Evolutionary conservation across 2,888 invertebrate genomes (phyloP).

Genomic region (Drosophila ochracea): DNA sequence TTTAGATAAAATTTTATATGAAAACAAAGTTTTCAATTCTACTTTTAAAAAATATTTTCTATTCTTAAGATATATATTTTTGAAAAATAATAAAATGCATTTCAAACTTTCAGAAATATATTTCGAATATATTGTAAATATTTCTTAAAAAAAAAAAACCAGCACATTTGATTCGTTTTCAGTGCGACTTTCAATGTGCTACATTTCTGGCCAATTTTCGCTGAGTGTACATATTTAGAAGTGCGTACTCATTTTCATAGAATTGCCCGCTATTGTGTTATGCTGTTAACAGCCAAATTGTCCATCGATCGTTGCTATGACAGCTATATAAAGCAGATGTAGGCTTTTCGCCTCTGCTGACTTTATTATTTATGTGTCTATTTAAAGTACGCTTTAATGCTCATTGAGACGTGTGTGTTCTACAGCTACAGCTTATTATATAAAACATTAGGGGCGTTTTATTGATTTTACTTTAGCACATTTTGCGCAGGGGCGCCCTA

Average conservation of each 20-base stretch:
- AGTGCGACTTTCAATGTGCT: neutral
- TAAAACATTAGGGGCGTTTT: conserved; percentile 77
- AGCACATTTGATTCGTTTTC: neutral
- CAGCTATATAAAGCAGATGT: neutral
- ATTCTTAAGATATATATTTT: neutral
- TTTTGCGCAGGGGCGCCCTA: conserved; percentile 33
- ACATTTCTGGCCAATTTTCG: neutral
- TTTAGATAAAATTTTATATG: neutral
- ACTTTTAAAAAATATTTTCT: neutral
- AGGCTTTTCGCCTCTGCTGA: conserved; percentile 2
- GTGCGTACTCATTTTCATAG: neutral
- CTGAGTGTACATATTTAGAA: neutral
- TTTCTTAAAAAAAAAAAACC: neutral
- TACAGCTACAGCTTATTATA: conserved; percentile 76
- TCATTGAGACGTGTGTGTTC: conserved; percentile 68
- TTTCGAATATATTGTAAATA: neutral
- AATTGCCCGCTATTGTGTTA: neutral
- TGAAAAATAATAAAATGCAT: neutral
- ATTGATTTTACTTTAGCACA: conserved; percentile 79
- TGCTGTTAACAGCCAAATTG: neutral
- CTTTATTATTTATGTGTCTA: conserved; percentile 46
- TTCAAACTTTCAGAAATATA: neutral
- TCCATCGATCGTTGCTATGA: conserved; percentile 4
- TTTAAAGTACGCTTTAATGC: conserved; percentile 67
- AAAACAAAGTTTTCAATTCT: neutral